Base-by-base conservation (phyloP, 2,797 vertebrate species). In the Anas acuta region DNA sequence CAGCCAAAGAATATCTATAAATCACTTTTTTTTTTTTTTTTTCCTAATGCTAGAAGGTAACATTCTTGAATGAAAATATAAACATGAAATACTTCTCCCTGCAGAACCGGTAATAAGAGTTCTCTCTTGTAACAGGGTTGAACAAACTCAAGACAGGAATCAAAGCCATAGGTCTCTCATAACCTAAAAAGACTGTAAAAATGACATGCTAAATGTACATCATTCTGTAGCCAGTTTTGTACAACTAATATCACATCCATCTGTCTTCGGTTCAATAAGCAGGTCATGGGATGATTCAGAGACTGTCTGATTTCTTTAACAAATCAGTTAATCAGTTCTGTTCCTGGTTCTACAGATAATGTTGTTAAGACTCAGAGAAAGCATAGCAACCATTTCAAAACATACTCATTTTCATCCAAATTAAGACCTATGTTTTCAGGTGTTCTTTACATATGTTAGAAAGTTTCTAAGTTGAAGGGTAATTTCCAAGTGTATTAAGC, bases 1-100 rank as follows among this genome's bases (percentile, higher is more conserved):
- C 77, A 49, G 21, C 16, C 57, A 84, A 90, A 78, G 22, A 84
- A 70, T 32, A 74, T 22, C 51, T 71, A 65, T 67, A 94, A 91
- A 89, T 54, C 17, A 41, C 25, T 37, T 87, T 70, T 54, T 61
- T 33, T 49, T 23, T 23, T 13, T 65, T 35, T 49, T 23, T 11
- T n/a, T n/a, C 7, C 22, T 82, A 64, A 75, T 14, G 47, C 47
- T 53, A n/a, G 19, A 66, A 74, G 19, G 30, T 39, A 83, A 25
- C 3, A 0, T 17, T 85, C 16, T 54, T 17, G 45, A 73, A 56
- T 39, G 23, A 71, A 94, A 92, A 60, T 13, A 6, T 66, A 75
- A 86, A 61, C 37, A 69, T 15, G 32, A 89, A 82, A 87, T 56
- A 9, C 32, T 75, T 62, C 41, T 76, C 28, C 26, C 5, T 8